Conservation (phyloP, 2,113 vertebrate genomes). For the Cottus gobio region DNA sequence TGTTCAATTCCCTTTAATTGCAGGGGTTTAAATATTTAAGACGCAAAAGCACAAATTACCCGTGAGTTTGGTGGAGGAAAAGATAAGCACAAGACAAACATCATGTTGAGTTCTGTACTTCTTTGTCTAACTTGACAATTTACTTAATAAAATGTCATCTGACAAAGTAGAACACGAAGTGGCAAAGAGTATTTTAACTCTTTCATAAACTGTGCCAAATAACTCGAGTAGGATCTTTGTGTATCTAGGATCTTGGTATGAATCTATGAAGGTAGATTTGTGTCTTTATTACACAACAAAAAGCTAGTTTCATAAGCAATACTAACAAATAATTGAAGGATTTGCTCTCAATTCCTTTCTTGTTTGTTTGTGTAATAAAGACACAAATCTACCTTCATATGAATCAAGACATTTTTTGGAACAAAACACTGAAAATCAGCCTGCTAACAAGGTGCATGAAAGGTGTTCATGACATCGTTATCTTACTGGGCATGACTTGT, state of each 20-base stretch:
- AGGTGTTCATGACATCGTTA: background rate
- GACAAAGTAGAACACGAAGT: background rate
- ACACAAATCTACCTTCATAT: too few species aligned
- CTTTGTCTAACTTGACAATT: background rate
- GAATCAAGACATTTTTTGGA: background rate
- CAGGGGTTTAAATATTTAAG: background rate
- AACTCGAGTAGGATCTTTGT: background rate
- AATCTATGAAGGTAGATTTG: too few species aligned
- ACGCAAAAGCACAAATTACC: background rate
- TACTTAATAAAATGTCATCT: background rate
- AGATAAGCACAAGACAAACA: background rate
- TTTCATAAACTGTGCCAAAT: background rate
- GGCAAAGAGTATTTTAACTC: background rate
- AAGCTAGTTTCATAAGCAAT: too few species aligned
- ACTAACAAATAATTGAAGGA: too few species aligned
- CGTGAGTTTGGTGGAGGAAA: background rate
- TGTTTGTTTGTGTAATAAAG: too few species aligned
- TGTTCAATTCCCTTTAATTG: background rate
- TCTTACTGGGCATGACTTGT: background rate
- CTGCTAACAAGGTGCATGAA: background rate
- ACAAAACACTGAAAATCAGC: background rate
- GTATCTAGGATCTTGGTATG: too few species aligned
- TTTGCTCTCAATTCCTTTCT: too few species aligned
- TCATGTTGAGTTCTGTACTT: background rate
- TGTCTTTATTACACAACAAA: too few species aligned